Conservation (phyloP, 2,113 vertebrate genomes). For the Alces alces region DNA sequence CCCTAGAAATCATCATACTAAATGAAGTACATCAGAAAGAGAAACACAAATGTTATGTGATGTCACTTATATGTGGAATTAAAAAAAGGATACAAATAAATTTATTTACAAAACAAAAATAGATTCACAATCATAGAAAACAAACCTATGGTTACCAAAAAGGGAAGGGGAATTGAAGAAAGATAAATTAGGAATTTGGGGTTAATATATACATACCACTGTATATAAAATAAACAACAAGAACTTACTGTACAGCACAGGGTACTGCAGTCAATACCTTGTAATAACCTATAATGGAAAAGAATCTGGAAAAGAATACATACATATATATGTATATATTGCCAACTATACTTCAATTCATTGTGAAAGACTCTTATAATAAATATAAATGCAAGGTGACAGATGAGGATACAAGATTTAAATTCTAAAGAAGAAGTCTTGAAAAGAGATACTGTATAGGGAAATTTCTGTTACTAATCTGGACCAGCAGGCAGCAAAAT, state of each 20-base stretch:
- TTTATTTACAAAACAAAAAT: neutral
- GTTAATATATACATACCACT: neutral
- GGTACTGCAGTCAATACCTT: neutral
- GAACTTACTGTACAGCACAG: neutral
- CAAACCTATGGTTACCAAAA: neutral
- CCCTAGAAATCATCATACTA: neutral
- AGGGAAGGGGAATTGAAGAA: neutral
- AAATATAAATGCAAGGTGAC: neutral
- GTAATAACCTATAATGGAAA: neutral
- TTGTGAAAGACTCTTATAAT: neutral
- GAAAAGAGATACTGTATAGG: neutral
- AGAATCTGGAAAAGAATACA: neutral
- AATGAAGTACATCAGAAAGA: neutral
- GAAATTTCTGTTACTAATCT: neutral
- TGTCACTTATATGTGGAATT: neutral
- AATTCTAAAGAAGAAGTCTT: neutral
- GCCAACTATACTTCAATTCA: neutral
- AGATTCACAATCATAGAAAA: neutral
- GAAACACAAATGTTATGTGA: neutral
- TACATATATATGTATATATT: neutral
- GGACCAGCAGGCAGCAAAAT: neutral
- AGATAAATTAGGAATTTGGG: neutral
- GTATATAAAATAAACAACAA: neutral
- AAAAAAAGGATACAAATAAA: neutral
- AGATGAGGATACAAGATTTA: neutral